Conservation (phyloP, 1,140 invertebrate genomes). For the Bombus pascuorum region DNA sequence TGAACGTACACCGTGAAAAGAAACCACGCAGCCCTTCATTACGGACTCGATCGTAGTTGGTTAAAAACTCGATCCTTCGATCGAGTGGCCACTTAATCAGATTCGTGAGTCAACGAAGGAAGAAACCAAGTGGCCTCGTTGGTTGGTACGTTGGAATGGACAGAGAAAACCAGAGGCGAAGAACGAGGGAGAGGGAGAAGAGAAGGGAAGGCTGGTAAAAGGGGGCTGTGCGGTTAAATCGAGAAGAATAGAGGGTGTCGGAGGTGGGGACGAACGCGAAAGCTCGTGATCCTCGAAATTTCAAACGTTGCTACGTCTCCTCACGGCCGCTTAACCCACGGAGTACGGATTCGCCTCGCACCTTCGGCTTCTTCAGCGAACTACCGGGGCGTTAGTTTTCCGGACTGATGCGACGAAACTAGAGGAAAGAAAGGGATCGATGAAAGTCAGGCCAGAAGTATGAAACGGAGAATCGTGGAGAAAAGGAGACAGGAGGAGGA, state of each 20-base stretch:
- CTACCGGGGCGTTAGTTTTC: constrained; percentile 54
- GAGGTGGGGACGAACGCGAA: neutral
- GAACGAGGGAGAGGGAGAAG: too few relatives aligned
- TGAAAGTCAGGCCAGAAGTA: neutral
- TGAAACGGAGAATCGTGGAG: neutral
- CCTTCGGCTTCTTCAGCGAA: constrained; percentile 59
- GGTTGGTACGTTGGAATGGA: neutral
- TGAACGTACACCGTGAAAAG: neutral
- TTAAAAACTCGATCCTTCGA: constrained; percentile 17
- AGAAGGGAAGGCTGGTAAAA: neutral
- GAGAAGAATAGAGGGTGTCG: constrained; percentile 53
- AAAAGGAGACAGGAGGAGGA: neutral
- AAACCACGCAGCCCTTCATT: constrained; percentile 6
- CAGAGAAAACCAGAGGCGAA: neutral
- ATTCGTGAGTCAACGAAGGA: constrained; percentile 47
- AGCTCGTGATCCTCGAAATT: constrained; percentile 60
- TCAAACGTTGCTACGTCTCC: constrained; percentile 61
- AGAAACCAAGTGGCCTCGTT: constrained; percentile 29
- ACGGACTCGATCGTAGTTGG: constrained; percentile 9
- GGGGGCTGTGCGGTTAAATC: constrained; percentile 47
- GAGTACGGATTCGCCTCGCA: constrained; percentile 57
- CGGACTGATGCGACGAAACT: constrained; percentile 35
- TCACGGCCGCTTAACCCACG: constrained; percentile 61
- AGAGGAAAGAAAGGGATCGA: constrained; percentile 18
- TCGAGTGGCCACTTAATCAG: constrained; percentile 53